A percentile compares a stretch with the other conserved stretches of the same genome.
These are phyloP conservation scores for Leucozona laternaria DNA, from an alignment of 2,888 invertebrate genomes.

Conservation along the genomic window DNA sequence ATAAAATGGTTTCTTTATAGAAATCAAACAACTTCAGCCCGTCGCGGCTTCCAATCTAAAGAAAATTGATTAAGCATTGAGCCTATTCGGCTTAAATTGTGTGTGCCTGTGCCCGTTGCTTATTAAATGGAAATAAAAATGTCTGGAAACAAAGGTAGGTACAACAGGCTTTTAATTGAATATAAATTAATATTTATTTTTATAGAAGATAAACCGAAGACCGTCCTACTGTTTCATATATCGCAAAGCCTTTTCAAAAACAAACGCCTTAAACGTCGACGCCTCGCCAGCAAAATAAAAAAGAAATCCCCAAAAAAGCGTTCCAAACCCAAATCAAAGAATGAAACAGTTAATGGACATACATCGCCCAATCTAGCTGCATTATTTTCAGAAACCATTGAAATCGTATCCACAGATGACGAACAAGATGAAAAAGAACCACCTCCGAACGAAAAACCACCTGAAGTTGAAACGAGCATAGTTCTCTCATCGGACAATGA, in stretches of 20 bases:
- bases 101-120: background rate
- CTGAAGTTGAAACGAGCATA: conserved; percentile 49
- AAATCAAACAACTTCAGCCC: conserved; percentile 7
- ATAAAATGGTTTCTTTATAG: conserved; percentile 14
- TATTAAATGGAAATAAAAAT: conserved; percentile 52
- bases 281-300: conserved; percentile 26
- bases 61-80: background rate
- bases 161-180: background rate
- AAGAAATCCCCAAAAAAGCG: conserved; percentile 49
- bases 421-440: conserved; percentile 75
- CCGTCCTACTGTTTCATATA: conserved; percentile 81
- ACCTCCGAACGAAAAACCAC: background rate
- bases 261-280: conserved; percentile 79
- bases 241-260: conserved; percentile 81
- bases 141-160: conserved; percentile 56
- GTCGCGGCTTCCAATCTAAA: conserved; percentile 14
- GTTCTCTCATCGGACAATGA: conserved; percentile 61
- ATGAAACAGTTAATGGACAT: conserved; percentile 68
- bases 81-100: background rate
- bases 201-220: conserved; percentile 79
- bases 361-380: conserved; percentile 76
- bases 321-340: conserved; percentile 30
- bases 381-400: conserved; percentile 80
- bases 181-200: background rate
- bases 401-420: conserved; percentile 81